These are phyloP conservation scores for Nemotelus nigrinus DNA, from an alignment of 2,888 invertebrate genomes.

Conservation along the genomic window DNA sequence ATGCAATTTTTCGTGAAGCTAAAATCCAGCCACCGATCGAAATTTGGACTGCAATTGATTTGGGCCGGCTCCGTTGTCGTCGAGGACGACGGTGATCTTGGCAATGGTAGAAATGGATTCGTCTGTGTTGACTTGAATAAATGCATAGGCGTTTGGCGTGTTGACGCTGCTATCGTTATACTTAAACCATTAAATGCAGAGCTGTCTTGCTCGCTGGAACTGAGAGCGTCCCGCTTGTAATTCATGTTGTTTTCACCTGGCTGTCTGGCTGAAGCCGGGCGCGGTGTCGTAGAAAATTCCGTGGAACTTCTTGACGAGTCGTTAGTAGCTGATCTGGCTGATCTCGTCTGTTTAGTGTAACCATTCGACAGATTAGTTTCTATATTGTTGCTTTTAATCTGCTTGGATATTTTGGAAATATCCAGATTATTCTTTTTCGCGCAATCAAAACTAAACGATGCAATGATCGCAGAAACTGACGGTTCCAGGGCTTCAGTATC, in stretches of 20 bases:
- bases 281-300: neutral
- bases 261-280: no score
- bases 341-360: neutral
- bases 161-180: neutral
- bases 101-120: neutral
- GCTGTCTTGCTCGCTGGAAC: neutral
- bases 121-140: neutral
- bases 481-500: neutral
- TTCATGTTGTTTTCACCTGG: neutral
- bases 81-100: no score
- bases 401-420: neutral
- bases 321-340: neutral
- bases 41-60: neutral
- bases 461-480: neutral
- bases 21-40: conserved; percentile 63
- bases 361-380: neutral
- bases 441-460: neutral
- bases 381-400: neutral
- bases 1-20: conserved; percentile 64
- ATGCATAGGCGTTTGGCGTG: neutral
- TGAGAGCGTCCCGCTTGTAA: neutral
- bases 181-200: neutral
- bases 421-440: conserved; percentile 3
- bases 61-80: neutral
- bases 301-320: neutral